A percentile compares a stretch with the other conserved stretches of the same genome.
Conservation (phyloP, 1,140 invertebrate species). For the Vanessa atalanta region DNA sequence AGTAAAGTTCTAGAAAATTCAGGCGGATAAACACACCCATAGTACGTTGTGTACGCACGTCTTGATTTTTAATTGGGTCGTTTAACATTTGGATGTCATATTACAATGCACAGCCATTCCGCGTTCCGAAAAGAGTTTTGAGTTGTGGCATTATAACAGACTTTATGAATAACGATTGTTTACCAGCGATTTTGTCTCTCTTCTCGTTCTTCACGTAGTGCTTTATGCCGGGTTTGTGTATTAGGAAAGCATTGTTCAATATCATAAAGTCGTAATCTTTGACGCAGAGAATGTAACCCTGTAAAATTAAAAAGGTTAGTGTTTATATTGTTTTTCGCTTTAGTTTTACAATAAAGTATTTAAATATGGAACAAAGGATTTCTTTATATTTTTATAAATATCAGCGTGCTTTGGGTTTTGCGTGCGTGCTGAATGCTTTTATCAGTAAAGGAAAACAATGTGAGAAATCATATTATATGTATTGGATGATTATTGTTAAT, state of each 20-base stretch:
- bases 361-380: too few relatives aligned
- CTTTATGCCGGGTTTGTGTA: constrained; percentile 93
- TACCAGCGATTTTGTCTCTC: constrained; percentile 87
- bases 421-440: too few relatives aligned
- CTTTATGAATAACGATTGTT: constrained; percentile 89
- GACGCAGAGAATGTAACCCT: constrained; percentile 93
- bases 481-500: too few relatives aligned
- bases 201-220: constrained; percentile 88
- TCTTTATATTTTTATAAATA: too few relatives aligned
- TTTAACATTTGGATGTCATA: constrained; percentile 32
- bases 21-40: constrained; percentile 53
- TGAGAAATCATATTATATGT: too few relatives aligned
- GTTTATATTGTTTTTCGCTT: not conserved
- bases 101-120: constrained; percentile 91
- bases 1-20: constrained; percentile 52
- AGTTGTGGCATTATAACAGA: constrained; percentile 92
- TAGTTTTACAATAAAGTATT: too few relatives aligned
- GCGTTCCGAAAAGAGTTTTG: constrained; percentile 89
- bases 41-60: constrained; percentile 26
- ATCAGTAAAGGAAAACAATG: too few relatives aligned
- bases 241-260: constrained; percentile 93
- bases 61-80: not conserved
- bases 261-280: constrained; percentile 95
- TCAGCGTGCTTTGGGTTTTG: too few relatives aligned
- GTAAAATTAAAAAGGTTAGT: constrained; percentile 59